Percentiles rank a stretch among this genome's conserved stretches.
These are phyloP conservation scores for Gambusia holbrooki DNA, from an alignment of 2,113 vertebrate genomes.

Conservation along the genomic window DNA sequence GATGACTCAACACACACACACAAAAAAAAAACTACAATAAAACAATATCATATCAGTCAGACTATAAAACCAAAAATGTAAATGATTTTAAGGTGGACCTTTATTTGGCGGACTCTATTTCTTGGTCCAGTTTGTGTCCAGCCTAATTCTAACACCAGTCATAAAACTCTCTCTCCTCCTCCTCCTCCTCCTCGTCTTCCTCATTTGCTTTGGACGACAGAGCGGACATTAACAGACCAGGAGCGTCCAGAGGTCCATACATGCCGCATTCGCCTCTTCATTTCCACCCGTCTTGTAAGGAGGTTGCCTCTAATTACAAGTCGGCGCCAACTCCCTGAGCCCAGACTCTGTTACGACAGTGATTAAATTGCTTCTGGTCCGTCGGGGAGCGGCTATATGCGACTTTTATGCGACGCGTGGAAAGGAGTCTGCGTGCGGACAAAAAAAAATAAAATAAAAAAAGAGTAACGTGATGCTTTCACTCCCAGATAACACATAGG, in stretches of 20 bases:
- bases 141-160: background rate
- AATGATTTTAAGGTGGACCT: background rate
- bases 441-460: slow-evolving; percentile 1
- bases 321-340: slow-evolving; percentile 80
- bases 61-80: background rate
- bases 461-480: slow-evolving; percentile 34
- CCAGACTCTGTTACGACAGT: slow-evolving; percentile 81
- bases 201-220: background rate
- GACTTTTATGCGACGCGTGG: slow-evolving; percentile 18
- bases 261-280: slow-evolving; percentile 50
- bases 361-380: slow-evolving; percentile 81
- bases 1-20: too few species aligned
- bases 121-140: slow-evolving; percentile 1
- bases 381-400: slow-evolving; percentile 56
- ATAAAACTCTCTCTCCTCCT: background rate
- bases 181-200: background rate
- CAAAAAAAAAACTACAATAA: too few species aligned
- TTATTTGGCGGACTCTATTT: slow-evolving; percentile 32
- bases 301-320: slow-evolving; percentile 79
- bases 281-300: slow-evolving; percentile 64
- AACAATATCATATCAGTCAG: too few species aligned
- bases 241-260: slow-evolving; percentile 43
- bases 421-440: slow-evolving; percentile 8
- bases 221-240: background rate
- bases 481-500: slow-evolving; percentile 8